Conservation (phyloP, 2,888 invertebrate genomes). For the Lymantria monacha region DNA sequence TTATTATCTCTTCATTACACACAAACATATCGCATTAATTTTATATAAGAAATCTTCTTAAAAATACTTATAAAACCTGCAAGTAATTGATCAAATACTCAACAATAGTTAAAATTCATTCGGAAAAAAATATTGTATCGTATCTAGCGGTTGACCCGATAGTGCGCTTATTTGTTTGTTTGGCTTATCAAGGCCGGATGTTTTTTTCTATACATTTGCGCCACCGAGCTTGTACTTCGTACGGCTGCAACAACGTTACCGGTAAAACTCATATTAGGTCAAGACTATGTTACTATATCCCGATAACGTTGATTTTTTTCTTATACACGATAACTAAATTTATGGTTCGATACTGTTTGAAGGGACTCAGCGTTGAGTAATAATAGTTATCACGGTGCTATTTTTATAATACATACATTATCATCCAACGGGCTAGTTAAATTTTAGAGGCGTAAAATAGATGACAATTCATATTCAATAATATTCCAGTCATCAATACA, state of each 20-base stretch:
- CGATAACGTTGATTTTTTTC: constrained; percentile 64
- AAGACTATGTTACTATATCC: constrained; percentile 62
- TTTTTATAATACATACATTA: constrained; percentile 18
- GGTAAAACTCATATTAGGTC: constrained; percentile 72
- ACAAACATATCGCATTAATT: constrained; percentile 4
- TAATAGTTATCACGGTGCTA: constrained; percentile 32
- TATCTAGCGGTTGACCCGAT: constrained; percentile 79
- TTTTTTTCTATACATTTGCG: constrained; percentile 79
- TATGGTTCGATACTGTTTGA: constrained; percentile 34
- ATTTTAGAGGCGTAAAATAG: no score
- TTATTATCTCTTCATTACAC: constrained; percentile 28
- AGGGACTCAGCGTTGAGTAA: constrained; percentile 37
- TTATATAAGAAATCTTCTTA: not conserved
- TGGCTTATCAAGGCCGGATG: constrained; percentile 81
- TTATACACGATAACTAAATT: constrained; percentile 47
- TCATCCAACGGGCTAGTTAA: not conserved
- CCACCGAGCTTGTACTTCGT: constrained; percentile 72
- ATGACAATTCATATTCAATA: no score
- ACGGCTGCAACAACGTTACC: constrained; percentile 63
- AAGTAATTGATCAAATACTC: constrained; percentile 14
- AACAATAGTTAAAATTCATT: constrained; percentile 57
- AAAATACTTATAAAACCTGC: constrained; percentile 2
- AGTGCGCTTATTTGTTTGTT: constrained; percentile 79
- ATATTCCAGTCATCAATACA: no score
- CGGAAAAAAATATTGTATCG: constrained; percentile 61